These are phyloP conservation scores for Melanophora roralis DNA, from an alignment of 2,888 invertebrate species.

Conservation along the genomic window DNA sequence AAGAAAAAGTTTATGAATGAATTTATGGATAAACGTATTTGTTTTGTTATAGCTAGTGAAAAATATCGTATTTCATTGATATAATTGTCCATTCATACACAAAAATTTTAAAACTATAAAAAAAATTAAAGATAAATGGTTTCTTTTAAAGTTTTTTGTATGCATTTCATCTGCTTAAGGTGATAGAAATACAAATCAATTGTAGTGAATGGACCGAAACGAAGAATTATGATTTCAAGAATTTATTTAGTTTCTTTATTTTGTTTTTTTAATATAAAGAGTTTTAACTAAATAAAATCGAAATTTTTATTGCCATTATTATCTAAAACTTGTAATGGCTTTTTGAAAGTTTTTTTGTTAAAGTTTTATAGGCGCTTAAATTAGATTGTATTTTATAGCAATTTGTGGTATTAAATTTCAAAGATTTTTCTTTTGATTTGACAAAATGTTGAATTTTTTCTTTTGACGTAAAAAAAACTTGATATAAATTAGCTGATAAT, in stretches of 20 bases:
- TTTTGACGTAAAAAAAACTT: too few relatives aligned
- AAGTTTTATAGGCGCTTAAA: neutral
- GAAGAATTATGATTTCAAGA: neutral
- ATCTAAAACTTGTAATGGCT: conserved; percentile 1
- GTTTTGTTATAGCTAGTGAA: neutral
- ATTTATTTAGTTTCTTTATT: neutral
- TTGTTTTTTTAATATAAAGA: conserved; percentile 43
- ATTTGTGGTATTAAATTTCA: too few relatives aligned
- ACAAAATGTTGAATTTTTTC: too few relatives aligned
- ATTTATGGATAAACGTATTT: neutral
- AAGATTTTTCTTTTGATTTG: too few relatives aligned
- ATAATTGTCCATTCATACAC: conserved; percentile 12
- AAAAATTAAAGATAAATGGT: neutral
- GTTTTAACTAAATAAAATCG: conserved; percentile 36
- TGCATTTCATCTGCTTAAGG: conserved; percentile 10
- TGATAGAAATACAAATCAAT: conserved; percentile 28
- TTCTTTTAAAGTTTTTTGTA: neutral
- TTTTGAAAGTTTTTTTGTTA: neutral
- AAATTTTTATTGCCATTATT: conserved; percentile 18
- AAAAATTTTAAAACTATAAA: neutral
- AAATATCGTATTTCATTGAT: conserved; percentile 28
- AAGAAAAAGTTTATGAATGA: neutral
- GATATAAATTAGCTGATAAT: too few relatives aligned
- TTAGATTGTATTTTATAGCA: neutral
- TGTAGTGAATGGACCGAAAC: neutral